These are phyloP conservation scores for Drosophila novamexicana DNA, from an alignment of 1,140 invertebrate genomes.

Conservation along the genomic window DNA sequence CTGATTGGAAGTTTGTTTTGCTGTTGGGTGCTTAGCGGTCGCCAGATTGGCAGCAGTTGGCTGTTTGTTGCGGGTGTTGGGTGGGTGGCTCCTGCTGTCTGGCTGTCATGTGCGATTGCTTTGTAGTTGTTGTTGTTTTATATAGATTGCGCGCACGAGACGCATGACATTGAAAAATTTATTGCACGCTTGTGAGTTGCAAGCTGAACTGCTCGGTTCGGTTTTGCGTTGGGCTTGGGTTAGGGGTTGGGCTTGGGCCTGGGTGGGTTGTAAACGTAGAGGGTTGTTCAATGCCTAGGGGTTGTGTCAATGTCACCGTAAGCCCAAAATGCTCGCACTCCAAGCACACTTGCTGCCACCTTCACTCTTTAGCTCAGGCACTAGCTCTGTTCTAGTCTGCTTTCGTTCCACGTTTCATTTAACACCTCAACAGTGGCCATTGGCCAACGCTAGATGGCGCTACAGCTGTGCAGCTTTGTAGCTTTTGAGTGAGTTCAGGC, in stretches of 20 bases:
- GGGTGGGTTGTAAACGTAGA: conserved; percentile 4
- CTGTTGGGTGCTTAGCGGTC: conserved; percentile 78
- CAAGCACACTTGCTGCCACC: not conserved
- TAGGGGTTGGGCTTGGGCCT: not conserved
- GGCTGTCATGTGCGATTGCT: conserved; percentile 30
- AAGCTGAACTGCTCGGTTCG: conserved; percentile 49
- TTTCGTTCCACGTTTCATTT: conserved; percentile 46
- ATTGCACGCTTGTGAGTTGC: conserved; percentile 78
- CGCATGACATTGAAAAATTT: conserved; percentile 82
- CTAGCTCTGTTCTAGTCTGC: conserved; percentile 2
- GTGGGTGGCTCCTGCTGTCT: conserved; percentile 9
- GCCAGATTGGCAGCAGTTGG: conserved; percentile 40
- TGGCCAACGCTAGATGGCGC: conserved; percentile 27
- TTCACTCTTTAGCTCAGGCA: not conserved
- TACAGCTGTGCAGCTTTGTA: not conserved
- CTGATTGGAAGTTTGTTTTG: conserved; percentile 80
- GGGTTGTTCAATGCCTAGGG: conserved; percentile 54
- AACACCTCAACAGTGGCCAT: conserved; percentile 52
- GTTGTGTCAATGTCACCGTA: conserved; percentile 75
- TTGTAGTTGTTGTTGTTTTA: conserved; percentile 45
- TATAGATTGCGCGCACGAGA: conserved; percentile 75
- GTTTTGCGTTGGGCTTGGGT: not conserved
- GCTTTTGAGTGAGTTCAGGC: conserved; percentile 9
- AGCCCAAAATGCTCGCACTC: not conserved
- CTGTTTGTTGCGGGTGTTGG: conserved; percentile 13